A percentile compares a stretch with the other conserved stretches of the same genome.
Conservation (phyloP, 2,797 vertebrate genomes). For the Threskiornis aethiopicus region DNA sequence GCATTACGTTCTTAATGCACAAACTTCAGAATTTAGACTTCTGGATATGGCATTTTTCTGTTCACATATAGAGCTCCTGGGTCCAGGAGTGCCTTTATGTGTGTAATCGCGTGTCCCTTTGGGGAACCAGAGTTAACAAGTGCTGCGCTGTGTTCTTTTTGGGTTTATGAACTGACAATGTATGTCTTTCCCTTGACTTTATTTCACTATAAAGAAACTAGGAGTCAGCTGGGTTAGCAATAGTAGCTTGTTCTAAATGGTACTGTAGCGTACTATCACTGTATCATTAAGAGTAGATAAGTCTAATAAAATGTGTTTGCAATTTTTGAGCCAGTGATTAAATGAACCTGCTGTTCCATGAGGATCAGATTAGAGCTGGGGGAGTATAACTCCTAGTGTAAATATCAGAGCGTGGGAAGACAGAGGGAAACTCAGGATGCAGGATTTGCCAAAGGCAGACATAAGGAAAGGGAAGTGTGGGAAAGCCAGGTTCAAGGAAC, state of each 20-base stretch:
- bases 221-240: not conserved
- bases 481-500: not conserved
- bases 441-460: not conserved
- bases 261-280: not conserved
- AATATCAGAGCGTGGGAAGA: slow-evolving; percentile 12
- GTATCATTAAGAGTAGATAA: not conserved
- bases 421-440: not conserved
- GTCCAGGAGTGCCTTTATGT: not conserved
- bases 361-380: slow-evolving; percentile 42
- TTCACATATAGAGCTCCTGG: not conserved
- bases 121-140: not conserved
- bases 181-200: not conserved
- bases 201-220: not conserved
- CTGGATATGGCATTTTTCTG: not conserved
- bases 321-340: slow-evolving; percentile 44
- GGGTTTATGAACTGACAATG: not conserved
- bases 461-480: not conserved
- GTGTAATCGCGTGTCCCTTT: not conserved
- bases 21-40: not conserved
- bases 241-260: not conserved
- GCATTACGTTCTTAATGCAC: not conserved
- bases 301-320: slow-evolving; percentile 44
- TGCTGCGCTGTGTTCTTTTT: not conserved
- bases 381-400: slow-evolving; percentile 1
- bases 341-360: slow-evolving; percentile 46